phyloP scores from a whole-genome alignment of 2,888 invertebrate species.

The Desoria tigrina region DNA sequence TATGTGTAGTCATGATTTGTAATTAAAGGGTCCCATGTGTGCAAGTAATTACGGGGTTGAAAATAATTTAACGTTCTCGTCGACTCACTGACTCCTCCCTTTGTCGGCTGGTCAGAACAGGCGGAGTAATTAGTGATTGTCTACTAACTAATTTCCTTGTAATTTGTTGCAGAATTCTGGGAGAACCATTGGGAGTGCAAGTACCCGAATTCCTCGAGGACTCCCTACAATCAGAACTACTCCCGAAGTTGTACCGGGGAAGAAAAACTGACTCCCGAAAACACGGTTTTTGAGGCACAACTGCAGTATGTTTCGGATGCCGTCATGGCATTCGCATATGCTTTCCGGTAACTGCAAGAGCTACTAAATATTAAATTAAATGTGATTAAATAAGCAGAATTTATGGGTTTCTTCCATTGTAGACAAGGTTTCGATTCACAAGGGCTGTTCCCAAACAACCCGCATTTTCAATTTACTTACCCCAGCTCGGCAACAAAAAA shows the following conservation, averaged over 20 bases:
- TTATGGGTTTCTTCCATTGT: neutral
- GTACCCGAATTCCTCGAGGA: slow-evolving; percentile 75
- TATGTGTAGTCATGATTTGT: too few relatives aligned
- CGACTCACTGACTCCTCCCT: too few relatives aligned
- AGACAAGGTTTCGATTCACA: too few relatives aligned
- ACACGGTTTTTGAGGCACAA: slow-evolving; percentile 87
- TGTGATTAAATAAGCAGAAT: neutral
- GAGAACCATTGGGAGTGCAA: slow-evolving; percentile 90
- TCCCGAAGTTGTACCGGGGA: slow-evolving; percentile 71
- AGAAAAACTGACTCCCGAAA: slow-evolving; percentile 72
- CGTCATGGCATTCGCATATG: slow-evolving; percentile 90
- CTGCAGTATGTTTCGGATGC: slow-evolving; percentile 96
- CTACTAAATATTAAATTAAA: slow-evolving; percentile 49
- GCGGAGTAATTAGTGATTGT: too few relatives aligned
- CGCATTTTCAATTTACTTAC: too few relatives aligned
- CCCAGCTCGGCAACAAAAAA: too few relatives aligned
- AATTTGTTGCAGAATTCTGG: slow-evolving; percentile 91
- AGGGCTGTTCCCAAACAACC: neutral
- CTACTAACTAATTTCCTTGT: too few relatives aligned
- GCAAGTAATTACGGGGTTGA: too few relatives aligned
- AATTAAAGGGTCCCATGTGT: too few relatives aligned
- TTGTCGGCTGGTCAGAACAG: too few relatives aligned
- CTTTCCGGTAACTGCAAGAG: slow-evolving; percentile 60
- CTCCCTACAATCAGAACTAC: slow-evolving; percentile 79
- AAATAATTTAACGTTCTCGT: too few relatives aligned